Evolutionary conservation across 2,797 vertebrate genomes (phyloP), one percentile per base, ranked within the genome.

Genomic region (Chiroxiphia lanceolata): DNA sequence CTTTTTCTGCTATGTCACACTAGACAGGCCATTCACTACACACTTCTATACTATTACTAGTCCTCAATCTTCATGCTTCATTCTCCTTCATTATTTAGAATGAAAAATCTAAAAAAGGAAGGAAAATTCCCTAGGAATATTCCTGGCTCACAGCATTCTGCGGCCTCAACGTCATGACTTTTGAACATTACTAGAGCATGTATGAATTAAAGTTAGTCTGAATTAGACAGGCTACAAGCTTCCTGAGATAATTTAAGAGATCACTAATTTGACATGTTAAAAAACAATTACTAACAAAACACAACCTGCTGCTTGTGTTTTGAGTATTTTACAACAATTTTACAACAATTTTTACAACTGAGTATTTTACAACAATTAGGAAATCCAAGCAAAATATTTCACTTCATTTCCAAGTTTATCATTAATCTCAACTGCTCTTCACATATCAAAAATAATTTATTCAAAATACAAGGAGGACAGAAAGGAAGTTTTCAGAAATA

Each of bases 41-140:
- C 1, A 4, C 21, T 81, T 57, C 80, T 33, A 27, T 10, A 47
- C 10, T 26, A 34, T 51, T 27, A 69, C 15, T 51, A 69, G 44
- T 38, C 61, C 48, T 71, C 26, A 50, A 25, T 53, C 56, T 74
- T 60, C 36, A 53, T 12, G 29, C 26, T 57, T 89, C n/a, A 77
- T 36, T 91, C 87, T 80, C 34, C 53, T 93, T 60, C 33, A 78
- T 88, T 97, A 89, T 79, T 93, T 70, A 82, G 38, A 90, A 72
- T 3, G 42, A 61, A 65, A 85, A 81, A 70, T 27, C 64, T 64
- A 70, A 71, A 92, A 83, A 4, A 21, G 22, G 78, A 74, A 94
- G 42, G 21, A 90, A 85, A 87, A 87, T 22, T 70, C 84, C 89
- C 75, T n/a, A 64, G 53, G 42, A 80, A 74, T 44, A 42, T 14